phyloP scores from a whole-genome alignment of 1,140 invertebrate species.

The Drosophila sechellia region DNA sequence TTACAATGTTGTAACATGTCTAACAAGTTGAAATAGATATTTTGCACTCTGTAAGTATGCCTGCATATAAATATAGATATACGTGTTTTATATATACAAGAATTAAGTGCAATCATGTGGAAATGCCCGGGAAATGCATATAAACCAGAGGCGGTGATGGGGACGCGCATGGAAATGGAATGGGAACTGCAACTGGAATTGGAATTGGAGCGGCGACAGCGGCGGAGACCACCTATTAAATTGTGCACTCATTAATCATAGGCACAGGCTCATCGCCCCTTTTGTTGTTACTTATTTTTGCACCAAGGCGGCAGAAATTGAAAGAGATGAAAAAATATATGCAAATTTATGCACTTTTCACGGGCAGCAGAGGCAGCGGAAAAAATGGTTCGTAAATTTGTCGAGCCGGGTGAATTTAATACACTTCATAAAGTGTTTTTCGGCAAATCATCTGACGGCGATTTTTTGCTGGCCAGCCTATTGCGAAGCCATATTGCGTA shows the following conservation, averaged over 20 bases:
- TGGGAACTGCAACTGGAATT: conserved; percentile 9
- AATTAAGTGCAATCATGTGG: conserved; percentile 81
- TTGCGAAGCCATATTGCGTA: conserved; percentile 67
- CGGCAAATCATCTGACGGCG: conserved; percentile 35
- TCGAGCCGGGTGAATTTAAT: conserved; percentile 63
- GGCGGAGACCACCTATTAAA: conserved; percentile 78
- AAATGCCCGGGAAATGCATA: conserved; percentile 70
- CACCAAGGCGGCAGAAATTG: conserved; percentile 26
- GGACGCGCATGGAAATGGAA: conserved; percentile 10
- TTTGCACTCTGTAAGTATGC: conserved; percentile 7
- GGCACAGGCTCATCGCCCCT: conserved; percentile 27
- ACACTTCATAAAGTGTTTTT: conserved; percentile 67
- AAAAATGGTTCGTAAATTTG: conserved; percentile 45
- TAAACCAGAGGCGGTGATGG: conserved; percentile 29
- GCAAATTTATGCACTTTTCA: conserved; percentile 79
- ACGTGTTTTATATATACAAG: conserved; percentile 41
- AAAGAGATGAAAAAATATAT: conserved; percentile 61
- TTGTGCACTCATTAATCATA: conserved; percentile 80
- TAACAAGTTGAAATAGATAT: background rate
- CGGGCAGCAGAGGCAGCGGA: conserved; percentile 24
- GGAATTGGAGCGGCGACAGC: conserved; percentile 11
- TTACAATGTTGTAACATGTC: too few relatives aligned
- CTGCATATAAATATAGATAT: conserved; percentile 41
- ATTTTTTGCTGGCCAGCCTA: conserved; percentile 36
- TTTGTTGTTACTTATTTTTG: conserved; percentile 62